Conservation (phyloP, 2,797 vertebrate species). For the Argyrosomus regius region DNA sequence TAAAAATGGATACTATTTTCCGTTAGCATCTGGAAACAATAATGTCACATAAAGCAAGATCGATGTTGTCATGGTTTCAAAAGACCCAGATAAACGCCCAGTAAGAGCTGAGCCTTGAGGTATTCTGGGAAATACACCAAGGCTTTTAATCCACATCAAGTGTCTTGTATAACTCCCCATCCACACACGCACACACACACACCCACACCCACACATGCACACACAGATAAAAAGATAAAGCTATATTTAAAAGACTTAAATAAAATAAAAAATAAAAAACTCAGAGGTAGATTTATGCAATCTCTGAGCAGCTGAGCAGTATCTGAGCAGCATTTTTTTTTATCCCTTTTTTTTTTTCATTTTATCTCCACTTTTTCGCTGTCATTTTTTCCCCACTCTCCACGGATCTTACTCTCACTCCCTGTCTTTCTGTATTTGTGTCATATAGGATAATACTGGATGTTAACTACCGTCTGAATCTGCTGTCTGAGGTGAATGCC, state of each 20-base stretch:
- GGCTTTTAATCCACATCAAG: slow-evolving; percentile 40
- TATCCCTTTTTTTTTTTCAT: background rate
- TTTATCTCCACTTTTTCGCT: background rate
- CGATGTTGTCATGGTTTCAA: slow-evolving; percentile 44
- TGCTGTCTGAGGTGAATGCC: slow-evolving; percentile 61
- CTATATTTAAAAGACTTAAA: background rate
- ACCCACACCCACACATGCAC: background rate
- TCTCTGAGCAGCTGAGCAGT: background rate
- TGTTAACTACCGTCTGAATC: slow-evolving; percentile 47
- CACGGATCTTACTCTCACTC: background rate
- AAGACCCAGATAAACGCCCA: slow-evolving; percentile 36
- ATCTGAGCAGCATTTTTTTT: background rate
- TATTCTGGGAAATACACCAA: slow-evolving; percentile 59
- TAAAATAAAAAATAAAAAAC: background rate
- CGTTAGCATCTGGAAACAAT: slow-evolving; percentile 32
- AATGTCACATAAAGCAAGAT: slow-evolving; percentile 17
- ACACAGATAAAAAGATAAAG: slow-evolving; percentile 3
- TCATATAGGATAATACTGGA: slow-evolving; percentile 63
- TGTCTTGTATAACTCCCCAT: slow-evolving; percentile 21
- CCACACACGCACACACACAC: background rate
- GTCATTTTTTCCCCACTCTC: background rate
- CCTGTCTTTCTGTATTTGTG: slow-evolving; percentile 18
- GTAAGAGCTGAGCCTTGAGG: slow-evolving; percentile 41
- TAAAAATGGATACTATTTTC: background rate
- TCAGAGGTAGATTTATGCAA: no score